These are phyloP conservation scores for Melanerpes aurifrons DNA, from an alignment of 2,113 vertebrate species.

Conservation along the genomic window DNA sequence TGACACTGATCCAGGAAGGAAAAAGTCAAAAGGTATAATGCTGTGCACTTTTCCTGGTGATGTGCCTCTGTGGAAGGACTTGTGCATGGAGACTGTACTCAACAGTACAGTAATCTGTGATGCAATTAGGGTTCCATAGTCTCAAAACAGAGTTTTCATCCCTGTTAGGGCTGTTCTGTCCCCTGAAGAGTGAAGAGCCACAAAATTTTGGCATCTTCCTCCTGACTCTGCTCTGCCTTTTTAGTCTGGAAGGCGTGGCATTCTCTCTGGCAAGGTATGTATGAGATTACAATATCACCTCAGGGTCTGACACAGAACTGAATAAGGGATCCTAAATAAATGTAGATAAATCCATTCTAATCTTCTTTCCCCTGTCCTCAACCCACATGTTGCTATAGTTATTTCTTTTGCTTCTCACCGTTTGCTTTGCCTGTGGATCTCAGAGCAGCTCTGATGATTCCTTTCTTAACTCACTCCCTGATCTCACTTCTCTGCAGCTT, in stretches of 20 bases:
- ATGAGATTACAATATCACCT: not conserved
- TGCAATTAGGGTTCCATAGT: not conserved
- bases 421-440: not conserved
- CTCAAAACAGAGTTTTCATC: not conserved
- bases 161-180: not conserved
- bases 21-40: not conserved
- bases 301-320: not conserved
- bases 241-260: not conserved
- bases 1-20: not conserved
- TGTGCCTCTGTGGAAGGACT: not conserved
- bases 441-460: not conserved
- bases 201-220: not conserved
- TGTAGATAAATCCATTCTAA: not conserved
- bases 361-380: too few relatives aligned
- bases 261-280: not conserved
- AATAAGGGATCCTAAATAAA: not conserved
- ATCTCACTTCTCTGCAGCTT: slow-evolving; percentile 14
- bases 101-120: not conserved
- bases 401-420: not conserved
- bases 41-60: not conserved
- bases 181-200: not conserved
- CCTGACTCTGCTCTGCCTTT: not conserved
- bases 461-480: not conserved
- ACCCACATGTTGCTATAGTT: not conserved
- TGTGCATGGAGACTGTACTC: not conserved